Evolutionary conservation across 2,888 invertebrate genomes (phyloP), one percentile per base, ranked within the genome.

Genomic region (Pammene aurita): DNA sequence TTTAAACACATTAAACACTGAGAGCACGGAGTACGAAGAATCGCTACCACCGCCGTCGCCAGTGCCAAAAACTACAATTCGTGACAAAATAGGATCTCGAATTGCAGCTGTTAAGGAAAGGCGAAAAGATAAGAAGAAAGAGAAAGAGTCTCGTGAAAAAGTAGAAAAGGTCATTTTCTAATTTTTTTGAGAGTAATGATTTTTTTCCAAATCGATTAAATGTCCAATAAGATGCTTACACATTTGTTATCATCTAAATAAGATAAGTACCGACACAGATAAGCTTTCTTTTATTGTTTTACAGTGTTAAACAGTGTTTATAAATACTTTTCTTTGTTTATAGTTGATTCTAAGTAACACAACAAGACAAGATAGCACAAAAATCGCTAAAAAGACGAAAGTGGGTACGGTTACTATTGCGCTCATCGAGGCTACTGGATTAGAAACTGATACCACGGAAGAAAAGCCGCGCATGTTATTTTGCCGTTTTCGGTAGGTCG

Each of bases 361-460:
- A n/a, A 77, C 82, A 0, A 88, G 85, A 74, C 78, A 83, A 61
- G 83, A 85, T 16, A 66, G 75, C 14, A 64, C 75, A 5, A 85
- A 77, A 76, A 56, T 71, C 34, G 72, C 74, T 4, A 89, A 87
- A 75, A 87, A 78, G 72, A 78, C 75, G 10, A 90, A 88, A 83
- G 67, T 84, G 48, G 90, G 97, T 14, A 97, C 98, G 38, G 97
- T 99, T 13, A 98, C 98, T 62, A 96, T 99, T 78, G 96, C 98
- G 48, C 93, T 99, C 72, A 97, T 99, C 41, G 98, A 99, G 90
- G 98, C 97, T 46, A 96, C 95, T 87, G 96, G 97, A 83, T 93
- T 98, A 70, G 94, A 96, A 71, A 94, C 95, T 11, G 95, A 96
- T 89, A 95, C 96, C 79, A 95, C 95, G 66, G 97, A 97, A 80